Evolutionary conservation across 2,888 invertebrate species (phyloP).

Genomic region (Gasteruption jaculator): DNA sequence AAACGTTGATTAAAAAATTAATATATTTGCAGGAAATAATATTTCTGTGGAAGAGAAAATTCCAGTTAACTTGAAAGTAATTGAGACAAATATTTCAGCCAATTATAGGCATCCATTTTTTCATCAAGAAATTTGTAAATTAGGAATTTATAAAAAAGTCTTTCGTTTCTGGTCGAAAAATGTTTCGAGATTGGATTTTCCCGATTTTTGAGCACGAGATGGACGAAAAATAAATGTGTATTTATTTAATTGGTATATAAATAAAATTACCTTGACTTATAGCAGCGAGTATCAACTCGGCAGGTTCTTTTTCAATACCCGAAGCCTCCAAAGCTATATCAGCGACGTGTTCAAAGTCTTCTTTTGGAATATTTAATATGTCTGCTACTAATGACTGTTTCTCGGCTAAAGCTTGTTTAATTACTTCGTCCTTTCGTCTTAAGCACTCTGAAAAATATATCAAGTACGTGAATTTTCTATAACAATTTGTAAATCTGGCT

Average conservation of each 20-base stretch:
- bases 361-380: conserved; percentile 69
- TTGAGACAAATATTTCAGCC: too few species aligned
- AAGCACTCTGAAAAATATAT: conserved; percentile 61
- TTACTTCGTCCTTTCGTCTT: conserved; percentile 67
- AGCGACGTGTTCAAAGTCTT: conserved; percentile 65
- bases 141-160: too few species aligned
- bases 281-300: conserved; percentile 67
- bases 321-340: conserved; percentile 64
- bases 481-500: background rate
- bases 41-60: too few species aligned
- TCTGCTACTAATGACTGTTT: conserved; percentile 73
- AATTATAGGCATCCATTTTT: too few species aligned
- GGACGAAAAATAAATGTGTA: background rate
- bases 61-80: too few species aligned
- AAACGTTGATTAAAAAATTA: conserved; percentile 17
- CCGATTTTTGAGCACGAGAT: too few species aligned
- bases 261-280: conserved; percentile 60
- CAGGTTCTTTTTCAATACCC: conserved; percentile 57
- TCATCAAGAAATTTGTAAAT: too few species aligned
- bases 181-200: too few species aligned
- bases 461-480: background rate
- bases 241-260: conserved; percentile 6
- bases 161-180: conserved; percentile 1
- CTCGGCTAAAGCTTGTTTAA: conserved; percentile 66
- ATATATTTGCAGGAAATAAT: too few species aligned